Evolutionary conservation across 2,888 invertebrate species (phyloP).

Genomic region (Pilophorus perplexus): DNA sequence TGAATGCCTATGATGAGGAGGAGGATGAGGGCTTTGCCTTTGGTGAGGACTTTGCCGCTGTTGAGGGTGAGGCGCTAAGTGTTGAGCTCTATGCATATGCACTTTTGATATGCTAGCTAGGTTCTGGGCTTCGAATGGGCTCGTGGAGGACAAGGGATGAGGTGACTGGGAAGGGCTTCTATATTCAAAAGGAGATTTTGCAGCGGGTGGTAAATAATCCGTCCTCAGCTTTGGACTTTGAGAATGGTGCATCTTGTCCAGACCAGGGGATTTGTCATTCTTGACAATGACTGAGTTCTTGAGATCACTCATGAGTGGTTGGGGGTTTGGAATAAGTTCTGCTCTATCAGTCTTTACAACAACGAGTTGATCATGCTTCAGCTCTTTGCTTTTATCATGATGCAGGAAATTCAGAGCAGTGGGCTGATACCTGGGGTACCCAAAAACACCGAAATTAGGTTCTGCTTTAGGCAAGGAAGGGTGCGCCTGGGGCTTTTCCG

Average conservation of each 20-base stretch:
- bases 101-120: constrained; percentile 49
- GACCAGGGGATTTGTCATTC: constrained; percentile 66
- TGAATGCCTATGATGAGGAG: constrained; percentile 47
- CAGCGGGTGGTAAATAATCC: constrained; percentile 55
- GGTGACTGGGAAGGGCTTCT: constrained; percentile 55
- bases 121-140: constrained; percentile 47
- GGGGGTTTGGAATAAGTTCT: constrained; percentile 61
- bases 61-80: constrained; percentile 52
- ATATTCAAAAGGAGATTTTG: constrained; percentile 52
- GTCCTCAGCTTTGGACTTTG: constrained; percentile 61
- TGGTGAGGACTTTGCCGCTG: constrained; percentile 54
- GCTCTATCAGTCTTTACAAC: constrained; percentile 46
- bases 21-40: constrained; percentile 53
- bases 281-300: constrained; percentile 78
- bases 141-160: constrained; percentile 51
- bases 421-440: constrained; percentile 59
- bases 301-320: constrained; percentile 65
- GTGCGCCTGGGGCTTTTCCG: constrained; percentile 49
- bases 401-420: constrained; percentile 49
- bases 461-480: constrained; percentile 60
- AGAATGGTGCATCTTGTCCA: constrained; percentile 52
- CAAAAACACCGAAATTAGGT: constrained; percentile 65
- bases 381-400: constrained; percentile 59
- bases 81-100: constrained; percentile 44
- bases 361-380: constrained; percentile 54